A percentile compares a stretch with the other conserved stretches of the same genome.
Evolutionary conservation across 2,113 vertebrate species (phyloP).

Genomic region (Lota lota): DNA sequence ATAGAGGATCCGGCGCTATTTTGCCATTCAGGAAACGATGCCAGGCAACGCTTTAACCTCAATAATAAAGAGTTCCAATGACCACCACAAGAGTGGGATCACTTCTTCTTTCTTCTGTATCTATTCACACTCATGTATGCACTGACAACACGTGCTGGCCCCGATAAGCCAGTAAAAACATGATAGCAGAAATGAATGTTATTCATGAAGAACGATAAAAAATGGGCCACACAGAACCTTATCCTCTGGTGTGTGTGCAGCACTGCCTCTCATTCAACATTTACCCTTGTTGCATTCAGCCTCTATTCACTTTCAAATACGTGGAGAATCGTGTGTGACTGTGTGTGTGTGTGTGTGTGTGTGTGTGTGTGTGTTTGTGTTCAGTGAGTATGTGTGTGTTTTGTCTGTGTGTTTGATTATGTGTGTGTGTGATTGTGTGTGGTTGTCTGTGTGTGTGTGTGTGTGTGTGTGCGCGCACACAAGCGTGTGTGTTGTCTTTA

Average conservation of each 20-base stretch:
- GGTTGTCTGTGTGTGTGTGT: neutral
- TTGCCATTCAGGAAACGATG: conserved; percentile 57
- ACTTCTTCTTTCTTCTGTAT: conserved; percentile 53
- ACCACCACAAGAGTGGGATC: conserved; percentile 46
- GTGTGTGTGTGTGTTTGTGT: conserved; percentile 5
- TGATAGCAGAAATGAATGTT: conserved; percentile 69
- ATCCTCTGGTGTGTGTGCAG: conserved; percentile 41
- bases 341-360: conserved; percentile 16
- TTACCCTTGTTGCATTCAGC: conserved; percentile 35
- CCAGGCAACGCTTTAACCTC: conserved; percentile 53
- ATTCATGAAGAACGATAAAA: conserved; percentile 66
- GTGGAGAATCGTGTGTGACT: conserved; percentile 30
- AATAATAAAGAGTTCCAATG: conserved; percentile 42
- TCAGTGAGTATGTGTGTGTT: neutral
- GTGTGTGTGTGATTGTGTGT: conserved; percentile 11
- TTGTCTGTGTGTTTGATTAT: neutral
- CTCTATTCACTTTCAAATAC: conserved; percentile 43
- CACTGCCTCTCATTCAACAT: conserved; percentile 43
- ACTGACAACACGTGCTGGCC: conserved; percentile 62
- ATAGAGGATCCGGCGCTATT: conserved; percentile 53
- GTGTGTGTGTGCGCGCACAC: neutral
- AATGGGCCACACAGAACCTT: conserved; percentile 54
- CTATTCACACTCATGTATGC: conserved; percentile 61
- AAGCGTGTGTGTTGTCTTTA: conserved; percentile 6
- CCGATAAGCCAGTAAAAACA: conserved; percentile 61